Conservation (phyloP, 2,797 vertebrate species). For the Gymnocypris eckloni region DNA sequence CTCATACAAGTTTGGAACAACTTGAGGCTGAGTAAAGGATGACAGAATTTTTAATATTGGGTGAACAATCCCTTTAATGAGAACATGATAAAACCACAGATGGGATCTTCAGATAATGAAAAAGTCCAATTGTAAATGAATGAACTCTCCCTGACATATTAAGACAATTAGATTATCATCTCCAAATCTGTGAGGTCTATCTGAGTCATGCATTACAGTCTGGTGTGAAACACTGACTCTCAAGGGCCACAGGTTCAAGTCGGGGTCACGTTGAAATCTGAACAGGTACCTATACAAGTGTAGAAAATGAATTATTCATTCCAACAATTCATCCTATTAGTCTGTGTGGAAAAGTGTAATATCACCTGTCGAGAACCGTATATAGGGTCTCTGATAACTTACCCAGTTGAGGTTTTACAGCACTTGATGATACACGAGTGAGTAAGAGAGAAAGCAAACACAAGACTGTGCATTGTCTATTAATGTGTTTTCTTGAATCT, state of each 20-base stretch:
- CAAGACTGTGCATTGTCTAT: conserved; percentile 65
- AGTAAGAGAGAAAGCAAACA: conserved; percentile 44
- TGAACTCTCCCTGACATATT: conserved; percentile 26
- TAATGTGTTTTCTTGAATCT: conserved; percentile 53
- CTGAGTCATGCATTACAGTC: conserved; percentile 25
- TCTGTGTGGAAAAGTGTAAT: conserved; percentile 42
- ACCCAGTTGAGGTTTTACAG: conserved; percentile 23
- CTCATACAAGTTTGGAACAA: not conserved
- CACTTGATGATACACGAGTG: conserved; percentile 39
- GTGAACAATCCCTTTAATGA: not conserved
- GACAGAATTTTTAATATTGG: not conserved
- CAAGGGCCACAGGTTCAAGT: conserved; percentile 41
- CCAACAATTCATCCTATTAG: conserved; percentile 44
- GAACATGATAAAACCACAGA: conserved; percentile 7
- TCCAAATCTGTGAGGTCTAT: conserved; percentile 24
- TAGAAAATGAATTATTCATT: conserved; percentile 48
- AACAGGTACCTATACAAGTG: conserved; percentile 49
- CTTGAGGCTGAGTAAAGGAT: not conserved
- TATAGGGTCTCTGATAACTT: conserved; percentile 24
- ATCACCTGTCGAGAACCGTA: conserved; percentile 40
- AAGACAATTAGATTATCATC: conserved; percentile 11
- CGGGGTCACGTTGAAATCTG: conserved; percentile 55
- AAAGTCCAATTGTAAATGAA: not conserved
- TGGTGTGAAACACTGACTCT: conserved; percentile 24
- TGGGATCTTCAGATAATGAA: conserved; percentile 3